These are phyloP conservation scores for Diplolepis rosae DNA, from an alignment of 2,888 invertebrate genomes.

Conservation along the genomic window DNA sequence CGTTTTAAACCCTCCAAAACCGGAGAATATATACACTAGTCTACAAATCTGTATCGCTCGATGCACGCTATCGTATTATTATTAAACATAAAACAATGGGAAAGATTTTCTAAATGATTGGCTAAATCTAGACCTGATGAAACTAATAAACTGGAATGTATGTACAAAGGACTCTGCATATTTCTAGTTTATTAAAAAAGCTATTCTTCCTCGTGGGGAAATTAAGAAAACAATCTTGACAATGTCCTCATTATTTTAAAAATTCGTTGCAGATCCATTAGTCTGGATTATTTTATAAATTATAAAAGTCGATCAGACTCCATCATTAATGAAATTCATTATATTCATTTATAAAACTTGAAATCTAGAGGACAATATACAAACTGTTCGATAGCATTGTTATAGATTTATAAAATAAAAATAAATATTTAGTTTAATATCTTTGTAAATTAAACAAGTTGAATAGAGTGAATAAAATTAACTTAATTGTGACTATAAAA, in stretches of 20 bases:
- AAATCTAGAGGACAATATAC: conserved; percentile 17
- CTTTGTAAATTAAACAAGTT: not conserved
- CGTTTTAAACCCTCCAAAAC: not conserved
- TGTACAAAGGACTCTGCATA: conserved; percentile 2
- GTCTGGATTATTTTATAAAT: conserved; percentile 1
- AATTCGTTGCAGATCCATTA: not conserved
- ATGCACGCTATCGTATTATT: not conserved
- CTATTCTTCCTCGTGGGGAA: not conserved
- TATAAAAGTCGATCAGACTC: not conserved
- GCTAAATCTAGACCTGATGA: conserved; percentile 8
- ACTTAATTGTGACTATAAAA: conserved; percentile 22
- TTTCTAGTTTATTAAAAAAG: conserved; percentile 9
- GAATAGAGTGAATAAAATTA: conserved; percentile 8
- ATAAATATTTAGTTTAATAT: conserved; percentile 9
- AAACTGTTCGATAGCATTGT: not conserved
- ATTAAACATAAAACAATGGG: not conserved
- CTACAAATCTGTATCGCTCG: conserved; percentile 6
- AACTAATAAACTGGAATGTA: conserved; percentile 29
- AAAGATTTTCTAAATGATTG: conserved; percentile 11
- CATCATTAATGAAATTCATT: not conserved
- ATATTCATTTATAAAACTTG: not conserved
- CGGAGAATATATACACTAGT: conserved; percentile 1
- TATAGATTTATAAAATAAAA: not conserved
- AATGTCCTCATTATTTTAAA: conserved; percentile 18
- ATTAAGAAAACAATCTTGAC: not conserved